A percentile compares a stretch with the other conserved stretches of the same genome.
phyloP scores from a whole-genome alignment of 1,140 invertebrate species.

The Orius laevigatus region DNA sequence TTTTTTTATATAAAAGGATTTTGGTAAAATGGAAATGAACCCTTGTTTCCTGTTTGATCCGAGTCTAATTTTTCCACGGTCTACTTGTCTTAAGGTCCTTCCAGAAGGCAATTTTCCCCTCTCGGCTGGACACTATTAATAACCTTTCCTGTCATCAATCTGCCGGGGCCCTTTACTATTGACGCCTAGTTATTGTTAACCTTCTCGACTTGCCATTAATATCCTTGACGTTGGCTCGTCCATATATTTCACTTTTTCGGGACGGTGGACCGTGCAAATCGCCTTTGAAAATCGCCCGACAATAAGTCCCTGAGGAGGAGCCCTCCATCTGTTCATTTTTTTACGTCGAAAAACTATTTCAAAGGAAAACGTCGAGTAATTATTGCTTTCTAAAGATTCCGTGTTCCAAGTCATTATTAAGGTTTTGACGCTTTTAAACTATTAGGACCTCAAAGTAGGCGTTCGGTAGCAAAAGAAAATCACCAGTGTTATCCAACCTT shows the following conservation, averaged over 20 bases:
- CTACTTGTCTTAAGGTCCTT: conserved; percentile 3
- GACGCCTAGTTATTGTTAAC: conserved; percentile 11
- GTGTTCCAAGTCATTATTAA: too few relatives aligned
- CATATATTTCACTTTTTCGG: conserved; percentile 12
- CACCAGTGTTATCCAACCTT: too few relatives aligned
- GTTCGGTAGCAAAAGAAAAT: too few relatives aligned
- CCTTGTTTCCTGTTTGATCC: conserved; percentile 8
- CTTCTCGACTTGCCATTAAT: conserved; percentile 1
- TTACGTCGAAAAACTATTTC: too few relatives aligned
- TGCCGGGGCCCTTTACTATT: conserved; percentile 4
- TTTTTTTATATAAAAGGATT: neutral
- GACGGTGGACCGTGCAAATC: conserved; percentile 9
- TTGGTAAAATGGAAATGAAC: conserved; percentile 9
- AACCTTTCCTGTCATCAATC: conserved; percentile 10
- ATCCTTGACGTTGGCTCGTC: conserved; percentile 8
- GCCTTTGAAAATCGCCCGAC: conserved; percentile 6
- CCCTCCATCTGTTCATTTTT: too few relatives aligned
- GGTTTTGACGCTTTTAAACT: too few relatives aligned
- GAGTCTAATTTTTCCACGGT: conserved; percentile 5
- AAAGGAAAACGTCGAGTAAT: too few relatives aligned
- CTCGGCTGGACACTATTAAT: conserved; percentile 11
- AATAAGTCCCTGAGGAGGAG: neutral
- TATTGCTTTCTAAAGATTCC: too few relatives aligned
- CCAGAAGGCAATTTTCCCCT: conserved; percentile 9
- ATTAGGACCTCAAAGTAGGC: too few relatives aligned